Conservation (phyloP, 2,888 invertebrate genomes). For the Aspidiotus destructor region DNA sequence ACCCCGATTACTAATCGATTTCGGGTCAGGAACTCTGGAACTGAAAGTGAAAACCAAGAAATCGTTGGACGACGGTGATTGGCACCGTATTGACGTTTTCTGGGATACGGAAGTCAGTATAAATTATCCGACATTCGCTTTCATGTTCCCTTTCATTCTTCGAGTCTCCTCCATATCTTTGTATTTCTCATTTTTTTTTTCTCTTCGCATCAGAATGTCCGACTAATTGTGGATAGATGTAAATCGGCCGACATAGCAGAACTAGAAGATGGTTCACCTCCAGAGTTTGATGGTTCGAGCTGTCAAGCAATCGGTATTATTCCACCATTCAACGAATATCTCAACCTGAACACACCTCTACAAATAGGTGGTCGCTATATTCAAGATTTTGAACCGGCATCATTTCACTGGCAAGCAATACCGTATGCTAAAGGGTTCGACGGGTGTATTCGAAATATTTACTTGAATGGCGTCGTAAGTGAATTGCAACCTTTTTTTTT, state of each 20-base stretch:
- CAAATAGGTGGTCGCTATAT: slow-evolving; percentile 90
- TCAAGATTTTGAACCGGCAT: slow-evolving; percentile 77
- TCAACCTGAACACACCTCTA: slow-evolving; percentile 89
- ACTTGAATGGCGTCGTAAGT: slow-evolving; percentile 74
- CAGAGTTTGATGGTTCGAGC: slow-evolving; percentile 77
- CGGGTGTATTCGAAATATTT: slow-evolving; percentile 90
- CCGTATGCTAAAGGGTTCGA: slow-evolving; percentile 84
- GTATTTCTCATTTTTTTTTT: slow-evolving; percentile 3
- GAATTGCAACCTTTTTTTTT: not conserved
- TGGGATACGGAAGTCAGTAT: slow-evolving; percentile 71
- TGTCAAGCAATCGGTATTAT: slow-evolving; percentile 85
- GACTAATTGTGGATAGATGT: slow-evolving; percentile 88
- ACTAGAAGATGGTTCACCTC: slow-evolving; percentile 72
- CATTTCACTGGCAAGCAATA: slow-evolving; percentile 84
- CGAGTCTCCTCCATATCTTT: not conserved
- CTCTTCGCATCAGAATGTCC: slow-evolving; percentile 54
- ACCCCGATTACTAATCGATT: slow-evolving; percentile 81
- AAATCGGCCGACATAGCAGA: slow-evolving; percentile 80
- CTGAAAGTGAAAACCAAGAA: slow-evolving; percentile 73
- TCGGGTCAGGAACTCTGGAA: slow-evolving; percentile 87
- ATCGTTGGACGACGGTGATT: slow-evolving; percentile 87
- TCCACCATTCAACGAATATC: slow-evolving; percentile 88
- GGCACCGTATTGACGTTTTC: slow-evolving; percentile 94
- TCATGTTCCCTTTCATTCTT: not conserved
- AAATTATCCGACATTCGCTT: not conserved